phyloP scores from a whole-genome alignment of 2,797 vertebrate species.

The Hybognathus amarus region DNA sequence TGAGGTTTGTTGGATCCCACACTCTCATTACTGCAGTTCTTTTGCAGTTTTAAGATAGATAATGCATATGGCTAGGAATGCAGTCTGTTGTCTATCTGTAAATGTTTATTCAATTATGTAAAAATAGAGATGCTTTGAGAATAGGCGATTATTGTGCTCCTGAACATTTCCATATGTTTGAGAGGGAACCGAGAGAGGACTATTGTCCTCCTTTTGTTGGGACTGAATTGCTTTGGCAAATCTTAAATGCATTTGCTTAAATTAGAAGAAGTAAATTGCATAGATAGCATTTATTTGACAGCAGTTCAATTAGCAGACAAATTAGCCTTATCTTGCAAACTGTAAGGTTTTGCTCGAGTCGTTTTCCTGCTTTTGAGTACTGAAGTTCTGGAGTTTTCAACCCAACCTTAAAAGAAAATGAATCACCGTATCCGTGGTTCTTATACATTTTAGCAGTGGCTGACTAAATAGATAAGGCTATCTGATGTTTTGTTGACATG shows the following conservation, averaged over 20 bases:
- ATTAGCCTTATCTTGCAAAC: conserved; percentile 15
- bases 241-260: conserved; percentile 37
- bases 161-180: conserved; percentile 54
- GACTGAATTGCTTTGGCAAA: conserved; percentile 25
- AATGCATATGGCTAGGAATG: conserved; percentile 28
- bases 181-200: conserved; percentile 17
- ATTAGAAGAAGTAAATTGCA: conserved; percentile 28
- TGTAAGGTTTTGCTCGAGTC: conserved; percentile 4
- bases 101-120: conserved; percentile 60
- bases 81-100: conserved; percentile 47
- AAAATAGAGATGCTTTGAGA: conserved; percentile 51
- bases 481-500: conserved; percentile 40
- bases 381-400: not conserved
- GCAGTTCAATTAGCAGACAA: conserved; percentile 36
- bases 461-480: conserved; percentile 16
- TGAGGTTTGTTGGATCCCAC: not conserved
- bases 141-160: conserved; percentile 53
- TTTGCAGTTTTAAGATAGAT: conserved; percentile 16
- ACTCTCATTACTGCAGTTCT: not conserved
- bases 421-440: not conserved
- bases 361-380: conserved; percentile 9
- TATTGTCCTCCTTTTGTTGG: conserved; percentile 47
- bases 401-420: not conserved
- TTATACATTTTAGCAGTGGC: not conserved
- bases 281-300: conserved; percentile 40